Percentiles rank a stretch among this genome's conserved stretches.
phyloP scores from a whole-genome alignment of 2,113 vertebrate genomes.

The Rhegmatorhina hoffmannsi region DNA sequence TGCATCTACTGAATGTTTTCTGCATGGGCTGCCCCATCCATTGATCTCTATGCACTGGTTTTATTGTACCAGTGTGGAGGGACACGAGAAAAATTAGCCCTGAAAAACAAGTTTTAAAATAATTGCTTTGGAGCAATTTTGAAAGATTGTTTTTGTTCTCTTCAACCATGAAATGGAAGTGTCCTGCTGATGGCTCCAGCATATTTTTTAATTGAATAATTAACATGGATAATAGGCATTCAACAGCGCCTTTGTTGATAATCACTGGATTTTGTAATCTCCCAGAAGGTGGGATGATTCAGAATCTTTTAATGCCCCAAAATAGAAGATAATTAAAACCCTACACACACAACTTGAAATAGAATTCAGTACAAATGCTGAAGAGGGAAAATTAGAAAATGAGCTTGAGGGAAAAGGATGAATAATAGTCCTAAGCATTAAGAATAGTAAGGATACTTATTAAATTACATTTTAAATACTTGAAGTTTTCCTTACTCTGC shows the following conservation, averaged over 20 bases:
- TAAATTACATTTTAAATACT: background rate
- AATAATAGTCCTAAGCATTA: background rate
- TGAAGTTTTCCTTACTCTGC: background rate
- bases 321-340: constrained; percentile 55
- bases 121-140: constrained; percentile 44
- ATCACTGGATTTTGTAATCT: constrained; percentile 50
- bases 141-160: constrained; percentile 7
- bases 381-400: constrained; percentile 23
- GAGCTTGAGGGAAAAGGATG: background rate
- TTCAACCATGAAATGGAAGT: constrained; percentile 35
- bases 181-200: constrained; percentile 46
- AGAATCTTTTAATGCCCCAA: constrained; percentile 24
- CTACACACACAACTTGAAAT: background rate
- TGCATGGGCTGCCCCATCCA: background rate
- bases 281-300: constrained; percentile 61
- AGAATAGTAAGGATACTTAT: background rate
- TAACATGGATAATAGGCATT: constrained; percentile 39
- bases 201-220: constrained; percentile 61
- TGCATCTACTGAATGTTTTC: background rate
- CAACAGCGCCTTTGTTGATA: constrained; percentile 2
- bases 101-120: constrained; percentile 19
- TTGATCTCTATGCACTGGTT: background rate
- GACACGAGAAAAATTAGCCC: background rate
- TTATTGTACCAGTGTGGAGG: background rate
- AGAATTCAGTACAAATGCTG: constrained; percentile 24